phyloP scores from a whole-genome alignment of 2,797 vertebrate species.

The Otolemur crassicaudatus region DNA sequence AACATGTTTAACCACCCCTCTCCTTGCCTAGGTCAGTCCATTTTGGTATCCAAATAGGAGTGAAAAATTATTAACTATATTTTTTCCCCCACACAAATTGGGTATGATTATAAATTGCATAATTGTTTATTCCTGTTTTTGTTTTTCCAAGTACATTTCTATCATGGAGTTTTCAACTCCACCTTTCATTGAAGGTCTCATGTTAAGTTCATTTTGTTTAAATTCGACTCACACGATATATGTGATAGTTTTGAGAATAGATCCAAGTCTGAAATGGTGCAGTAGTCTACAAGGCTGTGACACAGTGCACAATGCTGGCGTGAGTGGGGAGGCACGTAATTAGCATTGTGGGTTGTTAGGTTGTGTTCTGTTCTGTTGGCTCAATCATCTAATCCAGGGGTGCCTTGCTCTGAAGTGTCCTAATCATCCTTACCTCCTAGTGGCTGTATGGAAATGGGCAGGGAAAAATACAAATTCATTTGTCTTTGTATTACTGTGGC shows the following conservation, averaged over 20 bases:
- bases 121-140: background rate
- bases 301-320: background rate
- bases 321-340: background rate
- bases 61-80: slow-evolving; percentile 65
- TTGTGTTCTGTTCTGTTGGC: slow-evolving; percentile 2
- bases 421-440: background rate
- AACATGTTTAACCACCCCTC: slow-evolving; percentile 78
- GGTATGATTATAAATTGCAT: background rate
- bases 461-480: background rate
- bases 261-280: background rate
- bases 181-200: background rate
- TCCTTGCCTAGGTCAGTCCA: slow-evolving; percentile 75
- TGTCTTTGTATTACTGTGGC: background rate
- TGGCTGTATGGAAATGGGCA: background rate
- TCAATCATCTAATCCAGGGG: background rate
- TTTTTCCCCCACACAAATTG: slow-evolving; percentile 40
- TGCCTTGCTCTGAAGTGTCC: background rate
- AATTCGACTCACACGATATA: slow-evolving; percentile 8
- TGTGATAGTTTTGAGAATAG: background rate
- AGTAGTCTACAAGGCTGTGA: background rate
- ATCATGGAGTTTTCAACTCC: slow-evolving; percentile 44
- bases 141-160: slow-evolving; percentile 60
- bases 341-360: background rate
- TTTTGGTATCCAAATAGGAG: slow-evolving; percentile 79
- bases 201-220: slow-evolving; percentile 40